Evolutionary conservation across 2,113 vertebrate species (phyloP).

Genomic region (Sialia sialis): DNA sequence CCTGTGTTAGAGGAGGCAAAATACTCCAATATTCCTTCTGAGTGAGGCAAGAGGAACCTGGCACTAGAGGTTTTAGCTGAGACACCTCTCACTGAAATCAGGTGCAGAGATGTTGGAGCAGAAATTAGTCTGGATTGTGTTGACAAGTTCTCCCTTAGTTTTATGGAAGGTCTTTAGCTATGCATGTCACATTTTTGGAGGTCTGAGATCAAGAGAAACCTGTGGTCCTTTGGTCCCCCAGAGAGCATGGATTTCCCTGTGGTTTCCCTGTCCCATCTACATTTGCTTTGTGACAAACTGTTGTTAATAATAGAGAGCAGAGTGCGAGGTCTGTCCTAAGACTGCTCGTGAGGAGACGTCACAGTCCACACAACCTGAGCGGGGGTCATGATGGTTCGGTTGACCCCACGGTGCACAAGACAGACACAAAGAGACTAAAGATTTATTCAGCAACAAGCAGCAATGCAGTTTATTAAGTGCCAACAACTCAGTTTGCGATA

Average conservation of each 20-base stretch:
- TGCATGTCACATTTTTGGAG: background rate
- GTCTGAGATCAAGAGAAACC: background rate
- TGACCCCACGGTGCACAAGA: too few species aligned
- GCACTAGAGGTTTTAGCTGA: background rate
- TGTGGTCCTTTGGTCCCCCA: background rate
- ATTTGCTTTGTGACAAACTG: background rate
- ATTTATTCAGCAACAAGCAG: too few species aligned
- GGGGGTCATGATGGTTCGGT: too few species aligned
- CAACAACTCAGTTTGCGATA: too few species aligned
- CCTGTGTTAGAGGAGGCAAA: background rate
- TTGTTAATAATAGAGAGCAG: background rate
- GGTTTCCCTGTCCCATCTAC: background rate
- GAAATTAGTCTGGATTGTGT: background rate
- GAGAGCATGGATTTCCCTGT: background rate
- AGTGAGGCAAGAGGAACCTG: fast-evolving
- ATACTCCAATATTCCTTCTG: background rate
- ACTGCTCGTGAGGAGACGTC: fast-evolving
- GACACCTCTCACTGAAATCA: background rate
- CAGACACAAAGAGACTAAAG: too few species aligned
- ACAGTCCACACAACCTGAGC: too few species aligned
- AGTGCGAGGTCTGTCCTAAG: background rate
- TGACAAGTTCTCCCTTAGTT: background rate
- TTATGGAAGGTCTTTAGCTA: background rate
- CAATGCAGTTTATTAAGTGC: too few species aligned
- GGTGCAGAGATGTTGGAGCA: background rate